Evolutionary conservation across 2,888 invertebrate species (phyloP).

Genomic region (Stenchaetothrips biformis): DNA sequence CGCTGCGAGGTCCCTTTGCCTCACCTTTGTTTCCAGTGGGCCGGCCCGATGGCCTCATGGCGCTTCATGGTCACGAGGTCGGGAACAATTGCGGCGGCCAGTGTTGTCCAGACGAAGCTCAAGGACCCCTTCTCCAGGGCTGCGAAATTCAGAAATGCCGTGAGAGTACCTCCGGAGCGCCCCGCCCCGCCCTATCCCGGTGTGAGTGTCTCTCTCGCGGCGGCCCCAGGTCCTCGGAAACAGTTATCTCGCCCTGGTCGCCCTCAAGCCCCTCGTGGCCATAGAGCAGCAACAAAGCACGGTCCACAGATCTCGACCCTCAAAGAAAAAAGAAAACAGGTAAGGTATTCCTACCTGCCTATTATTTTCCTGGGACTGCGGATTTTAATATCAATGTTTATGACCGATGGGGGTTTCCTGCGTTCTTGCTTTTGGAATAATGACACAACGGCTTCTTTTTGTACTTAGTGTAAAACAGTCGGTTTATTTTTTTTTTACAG

Average conservation of each 20-base stretch:
- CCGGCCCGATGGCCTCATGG: too few relatives aligned
- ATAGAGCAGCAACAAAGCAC: background rate
- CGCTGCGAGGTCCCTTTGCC: background rate
- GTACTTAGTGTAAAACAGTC: constrained; percentile 3
- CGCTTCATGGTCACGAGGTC: too few relatives aligned
- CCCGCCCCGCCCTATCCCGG: background rate
- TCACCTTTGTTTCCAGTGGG: background rate
- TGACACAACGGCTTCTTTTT: background rate
- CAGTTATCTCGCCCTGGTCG: background rate
- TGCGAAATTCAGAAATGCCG: background rate
- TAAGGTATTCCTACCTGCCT: too few relatives aligned
- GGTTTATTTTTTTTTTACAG: constrained; percentile 1
- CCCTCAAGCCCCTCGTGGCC: background rate
- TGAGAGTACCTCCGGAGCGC: background rate
- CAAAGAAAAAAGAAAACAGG: too few relatives aligned
- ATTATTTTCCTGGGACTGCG: too few relatives aligned
- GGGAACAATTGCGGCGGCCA: background rate
- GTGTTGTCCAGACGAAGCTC: background rate
- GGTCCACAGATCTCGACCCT: background rate
- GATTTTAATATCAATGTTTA: background rate
- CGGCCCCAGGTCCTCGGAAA: background rate
- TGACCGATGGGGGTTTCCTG: background rate
- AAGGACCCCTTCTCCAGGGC: background rate
- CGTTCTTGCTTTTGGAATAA: background rate
- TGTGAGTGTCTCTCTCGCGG: background rate